Conservation (phyloP, 1,140 invertebrate species). For the Drosophila jambulina region DNA sequence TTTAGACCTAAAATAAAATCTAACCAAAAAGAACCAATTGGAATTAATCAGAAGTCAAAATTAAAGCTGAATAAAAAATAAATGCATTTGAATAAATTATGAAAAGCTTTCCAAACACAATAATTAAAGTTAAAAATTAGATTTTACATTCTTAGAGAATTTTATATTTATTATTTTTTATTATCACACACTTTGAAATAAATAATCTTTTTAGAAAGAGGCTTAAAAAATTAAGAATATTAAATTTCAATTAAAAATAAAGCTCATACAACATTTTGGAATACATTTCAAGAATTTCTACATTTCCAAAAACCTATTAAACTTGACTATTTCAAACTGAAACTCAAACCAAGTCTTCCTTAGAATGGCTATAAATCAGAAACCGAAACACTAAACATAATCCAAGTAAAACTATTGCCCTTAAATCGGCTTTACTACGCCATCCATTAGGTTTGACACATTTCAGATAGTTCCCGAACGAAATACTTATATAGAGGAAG, state of each 20-base stretch:
- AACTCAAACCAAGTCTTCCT: neutral
- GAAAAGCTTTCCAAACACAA: neutral
- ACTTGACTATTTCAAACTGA: neutral
- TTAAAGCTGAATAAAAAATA: neutral
- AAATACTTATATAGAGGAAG: slow-evolving; percentile 25
- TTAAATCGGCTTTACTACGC: slow-evolving; percentile 15
- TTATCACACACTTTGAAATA: neutral
- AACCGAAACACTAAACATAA: slow-evolving; percentile 20
- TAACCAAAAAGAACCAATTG: too few relatives aligned
- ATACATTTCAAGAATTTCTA: neutral
- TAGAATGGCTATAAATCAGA: slow-evolving; percentile 21
- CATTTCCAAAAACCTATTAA: too few relatives aligned
- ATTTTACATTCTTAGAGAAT: neutral
- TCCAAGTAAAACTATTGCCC: slow-evolving; percentile 14
- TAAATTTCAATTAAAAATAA: neutral
- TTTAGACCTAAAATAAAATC: too few relatives aligned
- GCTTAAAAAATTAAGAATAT: neutral
- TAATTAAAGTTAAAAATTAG: neutral
- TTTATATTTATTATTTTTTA: neutral
- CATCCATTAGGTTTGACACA: slow-evolving; percentile 49
- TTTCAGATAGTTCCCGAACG: slow-evolving; percentile 29
- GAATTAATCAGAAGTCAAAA: neutral
- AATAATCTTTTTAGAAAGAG: neutral
- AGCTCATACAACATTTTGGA: fast-evolving
- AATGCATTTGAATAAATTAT: neutral